Evolutionary conservation across 2,888 invertebrate species (phyloP), one percentile per base, ranked within the genome.

Genomic region (Rhingia campestris): DNA sequence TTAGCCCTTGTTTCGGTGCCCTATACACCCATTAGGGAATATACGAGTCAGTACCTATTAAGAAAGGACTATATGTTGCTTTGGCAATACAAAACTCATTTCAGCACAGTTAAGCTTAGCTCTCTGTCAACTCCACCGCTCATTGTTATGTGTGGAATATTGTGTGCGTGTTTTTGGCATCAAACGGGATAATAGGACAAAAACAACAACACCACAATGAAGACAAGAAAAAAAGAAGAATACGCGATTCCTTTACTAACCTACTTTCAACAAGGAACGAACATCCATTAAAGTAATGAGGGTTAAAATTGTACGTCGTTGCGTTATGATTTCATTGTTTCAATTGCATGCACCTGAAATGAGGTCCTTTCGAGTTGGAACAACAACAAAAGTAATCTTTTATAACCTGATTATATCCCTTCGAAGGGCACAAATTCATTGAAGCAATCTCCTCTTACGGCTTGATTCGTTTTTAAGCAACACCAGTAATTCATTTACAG

Each of bases 231-330:
- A 22, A 22, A 22, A 22, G 22, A 2, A 22, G 22, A 22, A 22
- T 22, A 22, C 22, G 14, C 30, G 47, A 45, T 69, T 58, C 45
- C 56, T 80, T 63, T 69, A 53, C 61, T 81, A 81, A 81, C 76
- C 81, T 37, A 76, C 72, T 61, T 81, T 64, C 41, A 9, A 63
- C 33, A 64, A 81, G 66, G 22, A 76, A 67, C 61, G 81, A 76
- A 81, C 70, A 77, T 77, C 77, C 81, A 82, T 82, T 82, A 82
- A 73, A 82, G 77, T 77, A 82, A 82, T 82, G 81, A 82, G 63
- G 61, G 63, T 56, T 73, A 43, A 73, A 73, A 82, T 73, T 77
- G 72, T 70, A 72, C 67, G 61, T 76, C 76, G 54, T 63, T 75
- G 51, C 59, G 70, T 54, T 47, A 45, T 49, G 75, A 81, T 58